Evolutionary conservation across 2,113 vertebrate genomes (phyloP).

Genomic region (Nesospiza acunhae): DNA sequence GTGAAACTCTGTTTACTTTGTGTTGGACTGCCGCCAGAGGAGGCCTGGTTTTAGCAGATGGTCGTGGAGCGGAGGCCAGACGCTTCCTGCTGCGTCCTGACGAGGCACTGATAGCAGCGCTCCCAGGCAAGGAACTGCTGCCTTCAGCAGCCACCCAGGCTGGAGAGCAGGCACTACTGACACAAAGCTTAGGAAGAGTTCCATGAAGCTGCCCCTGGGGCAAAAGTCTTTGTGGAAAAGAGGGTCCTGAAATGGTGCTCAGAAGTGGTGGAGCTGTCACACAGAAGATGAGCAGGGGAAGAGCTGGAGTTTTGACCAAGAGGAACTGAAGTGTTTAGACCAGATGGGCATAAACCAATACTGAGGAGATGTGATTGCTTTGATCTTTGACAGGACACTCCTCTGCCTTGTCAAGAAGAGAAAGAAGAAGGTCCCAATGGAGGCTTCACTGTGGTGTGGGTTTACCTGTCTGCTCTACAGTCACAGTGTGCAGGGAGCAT

Average conservation of each 20-base stretch:
- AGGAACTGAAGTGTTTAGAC: background rate
- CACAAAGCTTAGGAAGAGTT: background rate
- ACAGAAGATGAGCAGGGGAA: background rate
- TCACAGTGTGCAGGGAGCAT: background rate
- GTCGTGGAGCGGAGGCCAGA: conserved; percentile 21
- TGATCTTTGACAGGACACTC: background rate
- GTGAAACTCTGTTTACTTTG: conserved; percentile 54
- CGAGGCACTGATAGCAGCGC: background rate
- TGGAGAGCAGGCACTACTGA: background rate
- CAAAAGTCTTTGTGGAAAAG: background rate
- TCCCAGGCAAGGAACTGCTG: background rate
- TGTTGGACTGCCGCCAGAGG: background rate
- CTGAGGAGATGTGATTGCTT: background rate
- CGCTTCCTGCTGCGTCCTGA: conserved; percentile 44
- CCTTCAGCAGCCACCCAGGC: background rate
- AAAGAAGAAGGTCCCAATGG: background rate
- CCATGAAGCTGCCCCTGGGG: background rate
- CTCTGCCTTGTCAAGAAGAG: background rate
- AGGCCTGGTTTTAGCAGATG: conserved; percentile 63
- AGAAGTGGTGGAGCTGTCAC: background rate
- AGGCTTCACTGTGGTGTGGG: background rate
- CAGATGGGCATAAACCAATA: background rate
- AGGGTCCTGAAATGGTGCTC: background rate
- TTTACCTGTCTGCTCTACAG: background rate
- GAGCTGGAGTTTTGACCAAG: background rate